Evolutionary conservation across 2,113 vertebrate genomes (phyloP).

Genomic region (Plecturocebus donacophilus): DNA sequence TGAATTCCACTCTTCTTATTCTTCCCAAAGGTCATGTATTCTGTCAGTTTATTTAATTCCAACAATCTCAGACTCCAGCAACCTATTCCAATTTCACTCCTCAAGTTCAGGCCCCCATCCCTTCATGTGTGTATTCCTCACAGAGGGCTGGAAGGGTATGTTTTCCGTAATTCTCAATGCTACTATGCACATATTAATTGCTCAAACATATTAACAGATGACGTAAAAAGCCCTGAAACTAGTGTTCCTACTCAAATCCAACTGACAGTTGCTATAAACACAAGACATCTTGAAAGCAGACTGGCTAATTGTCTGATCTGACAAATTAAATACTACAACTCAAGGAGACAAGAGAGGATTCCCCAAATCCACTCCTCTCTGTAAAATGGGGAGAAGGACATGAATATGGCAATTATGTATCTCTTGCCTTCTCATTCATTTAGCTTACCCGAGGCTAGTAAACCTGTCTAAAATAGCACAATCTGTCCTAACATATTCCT

Average conservation of each 20-base stretch:
- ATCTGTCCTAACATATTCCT: background rate
- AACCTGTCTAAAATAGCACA: background rate
- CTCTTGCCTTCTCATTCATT: background rate
- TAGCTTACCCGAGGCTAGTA: background rate
- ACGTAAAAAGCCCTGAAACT: conserved; percentile 38
- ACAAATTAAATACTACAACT: background rate
- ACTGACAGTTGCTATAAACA: conserved; percentile 24
- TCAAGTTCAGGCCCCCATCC: background rate
- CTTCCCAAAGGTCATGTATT: background rate
- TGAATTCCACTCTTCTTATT: background rate
- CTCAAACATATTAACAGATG: conserved; percentile 26
- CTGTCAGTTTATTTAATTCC: background rate
- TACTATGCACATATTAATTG: background rate
- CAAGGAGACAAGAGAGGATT: background rate
- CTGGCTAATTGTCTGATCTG: background rate
- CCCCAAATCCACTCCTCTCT: background rate
- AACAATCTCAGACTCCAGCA: background rate
- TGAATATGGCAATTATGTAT: background rate
- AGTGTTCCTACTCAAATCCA: conserved; percentile 26
- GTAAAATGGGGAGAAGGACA: background rate
- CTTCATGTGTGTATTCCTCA: conserved; percentile 15
- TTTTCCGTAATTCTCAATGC: conserved; percentile 40
- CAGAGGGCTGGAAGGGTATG: background rate
- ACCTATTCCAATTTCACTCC: background rate
- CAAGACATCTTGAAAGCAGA: conserved; percentile 21